Conservation (phyloP, 1,140 invertebrate genomes). For the Brachionus sp. region DNA sequence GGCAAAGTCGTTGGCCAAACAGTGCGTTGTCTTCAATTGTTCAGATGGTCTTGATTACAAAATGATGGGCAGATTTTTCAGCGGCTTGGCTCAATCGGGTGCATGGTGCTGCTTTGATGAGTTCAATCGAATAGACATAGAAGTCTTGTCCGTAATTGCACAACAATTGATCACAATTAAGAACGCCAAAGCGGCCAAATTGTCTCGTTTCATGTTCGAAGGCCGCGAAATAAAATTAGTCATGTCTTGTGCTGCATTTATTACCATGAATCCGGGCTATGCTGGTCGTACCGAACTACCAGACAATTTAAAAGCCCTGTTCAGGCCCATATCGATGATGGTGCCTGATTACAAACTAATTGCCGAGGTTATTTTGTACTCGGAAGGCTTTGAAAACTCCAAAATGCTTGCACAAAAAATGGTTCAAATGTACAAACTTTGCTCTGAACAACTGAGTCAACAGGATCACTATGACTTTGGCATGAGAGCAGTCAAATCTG, state of each 20-base stretch:
- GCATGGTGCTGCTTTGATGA: conserved; percentile 89
- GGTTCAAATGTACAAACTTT: conserved; percentile 84
- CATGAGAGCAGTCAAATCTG: conserved; percentile 71
- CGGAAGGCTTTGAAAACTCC: conserved; percentile 82
- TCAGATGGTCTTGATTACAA: conserved; percentile 82
- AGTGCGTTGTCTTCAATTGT: conserved; percentile 85
- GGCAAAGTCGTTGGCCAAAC: conserved; percentile 77
- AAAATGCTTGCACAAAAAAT: conserved; percentile 80
- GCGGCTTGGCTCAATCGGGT: conserved; percentile 75
- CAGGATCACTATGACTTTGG: conserved; percentile 91
- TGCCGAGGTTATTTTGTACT: conserved; percentile 84
- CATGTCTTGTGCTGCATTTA: conserved; percentile 58
- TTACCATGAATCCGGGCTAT: conserved; percentile 73
- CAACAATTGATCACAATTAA: conserved; percentile 60
- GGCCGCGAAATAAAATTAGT: conserved; percentile 60
- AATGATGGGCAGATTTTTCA: conserved; percentile 82
- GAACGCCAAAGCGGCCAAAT: conserved; percentile 64
- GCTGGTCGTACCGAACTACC: conserved; percentile 71
- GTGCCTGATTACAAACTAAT: conserved; percentile 83
- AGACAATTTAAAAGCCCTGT: conserved; percentile 67
- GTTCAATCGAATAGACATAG: conserved; percentile 84
- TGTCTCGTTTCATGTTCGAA: conserved; percentile 62
- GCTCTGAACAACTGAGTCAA: conserved; percentile 83
- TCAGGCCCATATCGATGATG: conserved; percentile 84
- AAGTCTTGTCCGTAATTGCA: conserved; percentile 74